Evolutionary conservation across 1,140 invertebrate genomes (phyloP), one percentile per base, ranked within the genome.

Genomic region (Colletes gigas): DNA sequence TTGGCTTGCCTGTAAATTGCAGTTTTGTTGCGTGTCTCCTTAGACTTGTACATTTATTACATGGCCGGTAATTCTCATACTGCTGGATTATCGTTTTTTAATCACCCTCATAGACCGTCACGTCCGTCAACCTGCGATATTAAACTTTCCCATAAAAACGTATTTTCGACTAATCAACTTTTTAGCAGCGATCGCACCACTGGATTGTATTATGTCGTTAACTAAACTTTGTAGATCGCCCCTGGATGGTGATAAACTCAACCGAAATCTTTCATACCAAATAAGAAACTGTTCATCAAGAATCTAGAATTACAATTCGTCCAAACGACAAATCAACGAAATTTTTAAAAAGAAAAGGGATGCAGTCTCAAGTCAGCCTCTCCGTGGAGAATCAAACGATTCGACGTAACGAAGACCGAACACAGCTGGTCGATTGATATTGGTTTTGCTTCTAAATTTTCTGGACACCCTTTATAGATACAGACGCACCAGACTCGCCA

Each of bases 1-100:
- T 90, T 86, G 62, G 62, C 80, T 78, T 78, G 82, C 80, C 78
- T 60, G 75, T 79, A 84, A 81, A 90, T 89, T 89, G 79, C 83
- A 90, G 84, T 88, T 88, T 88, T 88, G 83, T 92, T 92, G 91
- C 91, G 85, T 92, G 91, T 89, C 87, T 90, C 79, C 83, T 70
- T 69, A 73, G 85, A 84, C 82, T 78, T 88, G 86, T 87, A 86
- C 88, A 89, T 90, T 90, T 89, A 90, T 90, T 89, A 89, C 83
- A 82, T 67, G 81, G 44, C 82, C 83, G 81, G 83, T 87, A 90
- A 90, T 89, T 89, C 89, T 89, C 88, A 86, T 88, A 73, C 70
- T 41, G 71, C 74, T 81, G 70, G 74, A 85, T 91, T 91, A 90
- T 92, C 86, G 87, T 82, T 87, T 89, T 90, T 88, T 88, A 90